phyloP scores from a whole-genome alignment of 2,888 invertebrate species.

The Candidula unifasciata region DNA sequence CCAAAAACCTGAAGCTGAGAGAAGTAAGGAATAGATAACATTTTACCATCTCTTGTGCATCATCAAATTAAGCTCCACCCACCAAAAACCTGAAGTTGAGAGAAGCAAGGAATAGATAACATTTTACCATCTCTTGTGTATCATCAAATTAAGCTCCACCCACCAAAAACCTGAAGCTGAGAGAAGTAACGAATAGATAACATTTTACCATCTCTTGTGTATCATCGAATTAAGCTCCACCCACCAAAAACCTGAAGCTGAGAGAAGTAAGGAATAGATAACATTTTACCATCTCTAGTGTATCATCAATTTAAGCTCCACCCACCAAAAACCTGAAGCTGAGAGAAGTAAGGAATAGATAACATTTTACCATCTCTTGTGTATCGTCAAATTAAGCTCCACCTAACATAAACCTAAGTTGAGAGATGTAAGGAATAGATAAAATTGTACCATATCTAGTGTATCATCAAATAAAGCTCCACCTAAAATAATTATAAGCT shows the following conservation, averaged over 20 bases:
- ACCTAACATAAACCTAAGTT: no score
- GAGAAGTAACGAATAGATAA: no score
- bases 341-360: background rate
- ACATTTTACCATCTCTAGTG: conserved; percentile 74
- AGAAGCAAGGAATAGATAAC: background rate
- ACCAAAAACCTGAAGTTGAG: no score
- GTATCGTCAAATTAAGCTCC: no score
- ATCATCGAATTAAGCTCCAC: no score
- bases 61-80: no score
- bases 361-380: background rate
- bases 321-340: no score
- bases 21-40: no score
- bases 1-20: no score
- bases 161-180: no score
- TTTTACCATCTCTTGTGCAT: background rate
- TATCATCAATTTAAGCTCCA: conserved; percentile 75
- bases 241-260: no score
- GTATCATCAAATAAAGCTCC: conserved; percentile 75
- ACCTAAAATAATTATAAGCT: no score
- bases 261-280: background rate
- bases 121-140: conserved; percentile 75
- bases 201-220: background rate
- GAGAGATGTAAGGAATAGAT: background rate
- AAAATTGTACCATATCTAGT: conserved; percentile 74
- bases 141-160: conserved; percentile 76